A percentile compares a stretch with the other conserved stretches of the same genome.
Evolutionary conservation across 2,113 vertebrate genomes (phyloP).

Genomic region (Rhabdornis inornatus): DNA sequence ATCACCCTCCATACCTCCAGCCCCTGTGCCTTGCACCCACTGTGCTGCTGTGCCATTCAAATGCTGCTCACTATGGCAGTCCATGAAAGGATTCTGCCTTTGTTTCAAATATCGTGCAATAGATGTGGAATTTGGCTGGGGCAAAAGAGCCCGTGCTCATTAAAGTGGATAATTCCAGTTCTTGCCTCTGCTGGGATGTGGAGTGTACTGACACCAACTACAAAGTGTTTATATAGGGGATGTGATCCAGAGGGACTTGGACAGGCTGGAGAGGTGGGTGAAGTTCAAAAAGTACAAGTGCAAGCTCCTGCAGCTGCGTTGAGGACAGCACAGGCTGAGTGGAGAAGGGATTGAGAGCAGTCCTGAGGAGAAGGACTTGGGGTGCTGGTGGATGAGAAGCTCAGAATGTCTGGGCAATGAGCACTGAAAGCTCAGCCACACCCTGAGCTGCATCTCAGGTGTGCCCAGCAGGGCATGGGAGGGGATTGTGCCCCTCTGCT

Average conservation of each 20-base stretch:
- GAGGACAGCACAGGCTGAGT: neutral
- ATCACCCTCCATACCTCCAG: neutral
- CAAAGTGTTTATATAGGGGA: neutral
- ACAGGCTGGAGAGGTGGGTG: neutral
- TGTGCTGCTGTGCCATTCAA: neutral
- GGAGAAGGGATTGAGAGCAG: neutral
- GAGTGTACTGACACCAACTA: neutral
- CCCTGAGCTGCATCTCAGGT: neutral
- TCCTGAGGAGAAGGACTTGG: neutral
- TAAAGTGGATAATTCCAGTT: neutral
- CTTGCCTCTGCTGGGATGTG: neutral
- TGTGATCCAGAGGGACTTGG: neutral
- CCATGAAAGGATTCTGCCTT: neutral
- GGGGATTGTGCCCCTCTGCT: neutral
- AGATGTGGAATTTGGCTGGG: neutral
- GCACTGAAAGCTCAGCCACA: neutral
- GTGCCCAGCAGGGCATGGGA: fast-evolving
- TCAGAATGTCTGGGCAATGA: neutral
- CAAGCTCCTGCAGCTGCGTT: neutral
- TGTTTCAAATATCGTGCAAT: neutral
- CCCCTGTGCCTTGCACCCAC: neutral
- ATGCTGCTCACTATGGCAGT: neutral
- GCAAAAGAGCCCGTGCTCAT: neutral
- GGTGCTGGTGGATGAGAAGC: neutral
- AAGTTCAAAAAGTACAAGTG: neutral